phyloP scores from a whole-genome alignment of 2,797 vertebrate species.

The Alectoris magna region DNA sequence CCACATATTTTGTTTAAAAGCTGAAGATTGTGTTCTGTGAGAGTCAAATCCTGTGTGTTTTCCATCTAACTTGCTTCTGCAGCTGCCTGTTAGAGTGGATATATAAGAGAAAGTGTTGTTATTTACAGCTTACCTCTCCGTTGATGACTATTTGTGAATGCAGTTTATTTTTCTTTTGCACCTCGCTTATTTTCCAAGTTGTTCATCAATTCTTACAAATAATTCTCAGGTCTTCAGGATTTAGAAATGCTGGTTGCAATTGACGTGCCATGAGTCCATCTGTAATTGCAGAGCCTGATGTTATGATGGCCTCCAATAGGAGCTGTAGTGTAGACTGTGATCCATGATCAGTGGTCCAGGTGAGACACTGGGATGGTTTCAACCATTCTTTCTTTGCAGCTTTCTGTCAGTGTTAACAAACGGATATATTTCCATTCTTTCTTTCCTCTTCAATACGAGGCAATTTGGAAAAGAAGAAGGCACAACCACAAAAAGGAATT shows the following conservation, averaged over 20 bases:
- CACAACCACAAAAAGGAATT: not conserved
- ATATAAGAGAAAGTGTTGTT: not conserved
- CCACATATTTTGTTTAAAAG: not conserved
- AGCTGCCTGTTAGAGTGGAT: not conserved
- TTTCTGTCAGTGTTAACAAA: not conserved
- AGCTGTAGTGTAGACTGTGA: not conserved
- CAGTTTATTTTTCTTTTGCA: not conserved
- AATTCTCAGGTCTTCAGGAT: not conserved
- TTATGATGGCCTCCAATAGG: not conserved
- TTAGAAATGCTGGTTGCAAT: not conserved
- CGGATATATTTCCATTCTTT: rapidly evolving
- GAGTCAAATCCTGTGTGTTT: not conserved
- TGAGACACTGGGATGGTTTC: not conserved
- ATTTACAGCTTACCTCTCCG: not conserved
- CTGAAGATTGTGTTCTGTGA: not conserved
- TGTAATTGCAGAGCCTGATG: not conserved
- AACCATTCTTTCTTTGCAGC: not conserved
- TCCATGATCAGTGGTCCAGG: not conserved
- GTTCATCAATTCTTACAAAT: not conserved
- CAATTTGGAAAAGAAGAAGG: not conserved
- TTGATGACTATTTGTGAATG: not conserved
- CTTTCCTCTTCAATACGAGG: rapidly evolving
- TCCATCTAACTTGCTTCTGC: not conserved
- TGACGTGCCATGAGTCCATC: not conserved
- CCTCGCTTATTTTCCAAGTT: not conserved